These are phyloP conservation scores for Sylvicola fuscatus DNA, from an alignment of 2,888 invertebrate genomes.

Conservation along the genomic window DNA sequence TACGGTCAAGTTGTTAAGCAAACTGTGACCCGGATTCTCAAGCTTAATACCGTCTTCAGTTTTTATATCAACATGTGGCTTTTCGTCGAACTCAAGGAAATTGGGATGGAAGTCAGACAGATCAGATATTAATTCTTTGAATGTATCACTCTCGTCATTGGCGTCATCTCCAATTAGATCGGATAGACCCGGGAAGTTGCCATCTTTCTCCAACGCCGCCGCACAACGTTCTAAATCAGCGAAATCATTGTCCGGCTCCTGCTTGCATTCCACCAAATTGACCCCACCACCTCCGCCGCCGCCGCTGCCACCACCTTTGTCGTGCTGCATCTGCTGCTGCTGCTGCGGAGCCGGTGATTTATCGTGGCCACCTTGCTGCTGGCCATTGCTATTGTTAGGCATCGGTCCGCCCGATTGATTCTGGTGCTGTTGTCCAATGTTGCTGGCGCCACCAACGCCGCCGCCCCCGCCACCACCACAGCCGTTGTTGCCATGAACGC, in stretches of 20 bases:
- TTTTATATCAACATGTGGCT: constrained; percentile 24
- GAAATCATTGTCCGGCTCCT: constrained; percentile 68
- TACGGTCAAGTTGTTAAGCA: background rate
- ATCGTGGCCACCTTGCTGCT: background rate
- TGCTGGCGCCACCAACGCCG: constrained; percentile 11
- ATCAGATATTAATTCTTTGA: constrained; percentile 74
- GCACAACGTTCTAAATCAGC: constrained; percentile 72
- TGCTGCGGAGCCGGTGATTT: background rate
- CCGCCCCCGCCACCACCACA: constrained; percentile 16
- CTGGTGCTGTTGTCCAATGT: constrained; percentile 5
- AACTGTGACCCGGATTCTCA: background rate
- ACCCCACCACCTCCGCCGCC: constrained; percentile 27
- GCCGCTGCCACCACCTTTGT: background rate
- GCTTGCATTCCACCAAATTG: constrained; percentile 60
- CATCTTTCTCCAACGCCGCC: constrained; percentile 68
- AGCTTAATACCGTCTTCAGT: constrained; percentile 25
- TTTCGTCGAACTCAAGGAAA: constrained; percentile 61
- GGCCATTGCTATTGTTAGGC: background rate
- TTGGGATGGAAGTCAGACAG: constrained; percentile 65
- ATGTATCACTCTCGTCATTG: constrained; percentile 56
- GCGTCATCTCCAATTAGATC: constrained; percentile 72
- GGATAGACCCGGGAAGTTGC: constrained; percentile 55
- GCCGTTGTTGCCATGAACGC: constrained; percentile 15
- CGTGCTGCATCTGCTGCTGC: constrained; percentile 10
- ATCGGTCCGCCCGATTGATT: constrained; percentile 2